Conservation (phyloP, 2,113 vertebrate species). For the Engraulis encrasicolus region DNA sequence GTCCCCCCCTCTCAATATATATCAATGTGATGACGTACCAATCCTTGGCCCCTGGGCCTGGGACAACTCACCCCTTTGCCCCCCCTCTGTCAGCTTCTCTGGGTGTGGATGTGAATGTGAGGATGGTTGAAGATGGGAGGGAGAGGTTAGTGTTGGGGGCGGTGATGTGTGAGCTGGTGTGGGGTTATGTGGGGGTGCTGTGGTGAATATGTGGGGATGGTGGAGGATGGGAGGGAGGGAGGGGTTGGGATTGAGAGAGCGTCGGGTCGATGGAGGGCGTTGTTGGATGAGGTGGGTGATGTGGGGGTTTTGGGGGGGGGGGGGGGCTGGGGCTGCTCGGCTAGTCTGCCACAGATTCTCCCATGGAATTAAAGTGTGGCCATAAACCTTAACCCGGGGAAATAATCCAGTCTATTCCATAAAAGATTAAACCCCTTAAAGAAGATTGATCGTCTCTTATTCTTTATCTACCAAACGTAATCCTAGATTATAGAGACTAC, state of each 20-base stretch:
- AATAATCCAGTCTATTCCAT: conserved; percentile 80
- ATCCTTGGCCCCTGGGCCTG: no score
- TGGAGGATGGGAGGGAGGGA: background rate
- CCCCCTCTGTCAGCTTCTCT: no score
- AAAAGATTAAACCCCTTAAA: conserved; percentile 80
- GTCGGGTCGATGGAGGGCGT: no score
- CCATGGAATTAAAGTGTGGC: conserved; percentile 68
- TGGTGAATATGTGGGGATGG: no score
- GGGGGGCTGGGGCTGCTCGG: background rate
- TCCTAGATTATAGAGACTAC: conserved; percentile 74
- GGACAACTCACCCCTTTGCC: no score
- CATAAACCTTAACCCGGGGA: conserved; percentile 73
- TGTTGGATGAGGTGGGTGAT: conserved; percentile 55
- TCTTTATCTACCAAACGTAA: conserved; percentile 69
- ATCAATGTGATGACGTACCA: no score
- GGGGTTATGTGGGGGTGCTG: conserved; percentile 43
- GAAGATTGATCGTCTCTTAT: conserved; percentile 77
- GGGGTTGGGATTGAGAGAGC: no score
- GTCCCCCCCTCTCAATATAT: no score
- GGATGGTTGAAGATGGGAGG: no score
- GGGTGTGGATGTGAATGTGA: no score
- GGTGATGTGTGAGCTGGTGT: background rate
- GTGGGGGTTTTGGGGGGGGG: conserved; percentile 17
- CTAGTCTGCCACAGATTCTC: conserved; percentile 57
- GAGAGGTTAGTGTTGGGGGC: background rate